phyloP scores from a whole-genome alignment of 2,888 invertebrate genomes.

The Lithodes maja region DNA sequence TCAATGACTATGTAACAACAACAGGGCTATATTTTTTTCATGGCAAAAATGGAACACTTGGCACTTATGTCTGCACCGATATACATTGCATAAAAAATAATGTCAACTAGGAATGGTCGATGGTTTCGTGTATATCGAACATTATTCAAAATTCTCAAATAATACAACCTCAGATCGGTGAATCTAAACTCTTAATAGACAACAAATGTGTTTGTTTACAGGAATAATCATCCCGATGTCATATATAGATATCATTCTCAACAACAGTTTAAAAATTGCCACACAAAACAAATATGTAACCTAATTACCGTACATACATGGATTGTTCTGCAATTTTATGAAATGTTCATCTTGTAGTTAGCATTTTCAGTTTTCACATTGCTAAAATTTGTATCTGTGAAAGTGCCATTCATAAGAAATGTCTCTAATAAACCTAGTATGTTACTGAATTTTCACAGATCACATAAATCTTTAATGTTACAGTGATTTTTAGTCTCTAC shows the following conservation, averaged over 20 bases:
- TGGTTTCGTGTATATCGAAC: background rate
- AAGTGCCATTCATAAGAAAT: too few species aligned
- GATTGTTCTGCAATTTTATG: too few species aligned
- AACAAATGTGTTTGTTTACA: constrained; percentile 11
- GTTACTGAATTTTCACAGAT: too few species aligned
- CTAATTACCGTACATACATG: too few species aligned
- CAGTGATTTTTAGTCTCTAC: too few species aligned
- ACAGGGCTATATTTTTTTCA: background rate
- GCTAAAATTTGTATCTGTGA: too few species aligned
- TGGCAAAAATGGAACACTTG: background rate
- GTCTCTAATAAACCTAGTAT: too few species aligned
- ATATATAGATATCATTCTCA: background rate
- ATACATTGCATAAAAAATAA: background rate
- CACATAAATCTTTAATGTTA: too few species aligned
- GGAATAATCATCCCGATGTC: constrained; percentile 4
- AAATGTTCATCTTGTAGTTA: too few species aligned
- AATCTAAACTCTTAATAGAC: constrained; percentile 4
- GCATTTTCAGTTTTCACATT: too few species aligned
- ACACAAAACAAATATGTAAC: background rate
- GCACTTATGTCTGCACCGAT: background rate
- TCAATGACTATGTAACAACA: background rate
- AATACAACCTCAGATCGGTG: background rate
- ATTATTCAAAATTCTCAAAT: background rate
- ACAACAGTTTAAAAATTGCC: background rate
- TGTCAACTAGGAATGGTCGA: background rate